These are phyloP conservation scores for Platycheirus rosarum DNA, from an alignment of 2,888 invertebrate species.

Conservation along the genomic window DNA sequence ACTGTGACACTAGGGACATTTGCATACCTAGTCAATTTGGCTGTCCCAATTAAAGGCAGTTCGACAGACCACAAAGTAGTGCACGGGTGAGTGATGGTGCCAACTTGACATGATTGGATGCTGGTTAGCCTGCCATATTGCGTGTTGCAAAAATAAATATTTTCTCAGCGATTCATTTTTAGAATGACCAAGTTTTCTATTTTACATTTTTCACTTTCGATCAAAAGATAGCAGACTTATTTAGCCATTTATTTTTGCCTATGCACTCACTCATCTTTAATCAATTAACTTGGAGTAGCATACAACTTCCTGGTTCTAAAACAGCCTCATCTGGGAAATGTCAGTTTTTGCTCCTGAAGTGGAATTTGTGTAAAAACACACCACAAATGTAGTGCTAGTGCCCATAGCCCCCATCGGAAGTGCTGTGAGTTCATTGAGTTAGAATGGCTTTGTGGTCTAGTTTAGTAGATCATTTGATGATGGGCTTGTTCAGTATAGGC, in stretches of 20 bases:
- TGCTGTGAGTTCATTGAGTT: constrained; percentile 30
- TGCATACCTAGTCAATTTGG: constrained; percentile 31
- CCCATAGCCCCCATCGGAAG: constrained; percentile 25
- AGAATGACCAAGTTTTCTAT: constrained; percentile 39
- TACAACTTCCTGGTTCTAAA: constrained; percentile 54
- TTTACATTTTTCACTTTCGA: constrained; percentile 3
- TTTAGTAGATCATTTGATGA: not conserved
- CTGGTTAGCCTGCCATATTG: constrained; percentile 38
- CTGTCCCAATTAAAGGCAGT: constrained; percentile 39
- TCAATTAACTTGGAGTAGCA: constrained; percentile 60
- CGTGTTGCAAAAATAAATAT: constrained; percentile 37
- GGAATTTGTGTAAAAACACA: not conserved
- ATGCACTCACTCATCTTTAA: constrained; percentile 46
- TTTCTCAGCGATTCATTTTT: constrained; percentile 29
- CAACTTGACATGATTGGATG: constrained; percentile 62
- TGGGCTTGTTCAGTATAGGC: not conserved
- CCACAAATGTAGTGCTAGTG: not conserved
- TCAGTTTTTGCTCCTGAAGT: constrained; percentile 31
- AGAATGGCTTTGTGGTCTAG: constrained; percentile 11
- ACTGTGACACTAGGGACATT: constrained; percentile 34
- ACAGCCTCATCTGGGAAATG: constrained; percentile 41
- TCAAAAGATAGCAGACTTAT: constrained; percentile 35
- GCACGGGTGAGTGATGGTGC: constrained; percentile 52
- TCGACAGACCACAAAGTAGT: constrained; percentile 55
- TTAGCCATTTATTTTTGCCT: not conserved